Conservation (phyloP, 37 sponge, comb jelly and placozoan genomes). For the Crambe crambe region DNA sequence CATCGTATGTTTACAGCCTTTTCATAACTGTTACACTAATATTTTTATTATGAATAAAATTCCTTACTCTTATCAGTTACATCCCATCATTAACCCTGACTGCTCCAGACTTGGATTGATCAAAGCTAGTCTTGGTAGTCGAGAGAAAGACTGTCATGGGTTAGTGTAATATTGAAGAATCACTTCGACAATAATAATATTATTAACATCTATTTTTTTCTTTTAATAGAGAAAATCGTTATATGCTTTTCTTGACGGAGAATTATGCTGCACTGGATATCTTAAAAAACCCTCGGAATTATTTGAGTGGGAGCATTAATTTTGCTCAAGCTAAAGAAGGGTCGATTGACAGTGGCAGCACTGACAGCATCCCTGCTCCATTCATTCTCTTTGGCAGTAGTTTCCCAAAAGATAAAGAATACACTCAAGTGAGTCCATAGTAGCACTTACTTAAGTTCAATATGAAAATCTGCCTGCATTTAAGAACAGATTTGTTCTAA, state of each 20-base stretch:
- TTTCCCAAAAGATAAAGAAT: slow-evolving; percentile 95
- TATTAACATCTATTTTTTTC: slow-evolving; percentile 4
- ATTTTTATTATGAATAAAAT: no score
- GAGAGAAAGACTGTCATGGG: slow-evolving; percentile 72
- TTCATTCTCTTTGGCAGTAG: slow-evolving; percentile 92
- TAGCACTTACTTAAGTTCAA: not conserved
- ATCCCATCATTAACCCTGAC: slow-evolving; percentile 26
- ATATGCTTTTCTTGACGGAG: no score
- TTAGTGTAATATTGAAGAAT: not conserved
- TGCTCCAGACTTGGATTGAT: no score
- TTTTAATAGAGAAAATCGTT: slow-evolving; percentile 84
- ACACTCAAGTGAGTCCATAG: slow-evolving; percentile 80
- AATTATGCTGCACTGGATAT: no score
- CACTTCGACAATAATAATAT: no score
- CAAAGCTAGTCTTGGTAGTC: slow-evolving; percentile 35
- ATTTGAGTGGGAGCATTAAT: not conserved
- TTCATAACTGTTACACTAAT: not conserved
- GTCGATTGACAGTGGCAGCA: no score
- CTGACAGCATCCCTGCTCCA: no score
- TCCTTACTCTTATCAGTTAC: slow-evolving; percentile 5
- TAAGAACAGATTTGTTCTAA: no score
- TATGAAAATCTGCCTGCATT: no score
- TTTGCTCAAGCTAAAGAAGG: not conserved
- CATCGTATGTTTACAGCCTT: not conserved
- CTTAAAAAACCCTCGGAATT: slow-evolving; percentile 46